Conservation (phyloP, 2,888 invertebrate species). For the Orgyia antiqua region DNA sequence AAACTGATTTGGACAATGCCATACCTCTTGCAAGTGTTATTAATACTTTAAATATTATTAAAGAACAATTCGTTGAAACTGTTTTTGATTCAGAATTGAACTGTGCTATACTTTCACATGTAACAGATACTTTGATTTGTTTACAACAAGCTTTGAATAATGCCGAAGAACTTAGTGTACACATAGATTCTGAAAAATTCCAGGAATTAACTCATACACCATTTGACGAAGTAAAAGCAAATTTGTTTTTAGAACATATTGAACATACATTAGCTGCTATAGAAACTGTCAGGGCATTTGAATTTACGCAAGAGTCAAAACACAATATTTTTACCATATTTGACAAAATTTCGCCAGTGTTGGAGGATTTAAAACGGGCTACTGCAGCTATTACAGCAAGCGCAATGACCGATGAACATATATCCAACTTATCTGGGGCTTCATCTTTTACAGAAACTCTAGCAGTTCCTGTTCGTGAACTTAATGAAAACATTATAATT, state of each 20-base stretch:
- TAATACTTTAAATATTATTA: slow-evolving; percentile 54
- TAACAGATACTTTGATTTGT: slow-evolving; percentile 41
- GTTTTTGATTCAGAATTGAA: slow-evolving; percentile 55
- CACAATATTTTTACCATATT: slow-evolving; percentile 33
- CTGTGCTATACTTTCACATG: slow-evolving; percentile 43
- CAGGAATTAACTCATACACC: slow-evolving; percentile 32
- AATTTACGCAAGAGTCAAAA: slow-evolving; percentile 37
- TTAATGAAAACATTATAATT: slow-evolving; percentile 52
- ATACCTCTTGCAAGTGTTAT: slow-evolving; percentile 50
- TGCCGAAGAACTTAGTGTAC: slow-evolving; percentile 46
- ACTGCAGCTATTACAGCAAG: slow-evolving; percentile 43
- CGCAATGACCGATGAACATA: slow-evolving; percentile 35
- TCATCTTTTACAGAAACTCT: slow-evolving; percentile 57
- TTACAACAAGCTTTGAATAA: slow-evolving; percentile 53
- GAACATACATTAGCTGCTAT: slow-evolving; percentile 55
- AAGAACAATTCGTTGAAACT: slow-evolving; percentile 44
- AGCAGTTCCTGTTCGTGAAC: slow-evolving; percentile 53
- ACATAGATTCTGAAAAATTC: slow-evolving; percentile 47
- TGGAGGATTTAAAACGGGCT: slow-evolving; percentile 56
- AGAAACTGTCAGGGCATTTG: slow-evolving; percentile 42
- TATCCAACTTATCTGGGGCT: slow-evolving; percentile 53
- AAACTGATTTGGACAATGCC: slow-evolving; percentile 41
- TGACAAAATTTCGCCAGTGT: slow-evolving; percentile 49
- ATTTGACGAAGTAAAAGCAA: slow-evolving; percentile 21
- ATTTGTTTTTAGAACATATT: slow-evolving; percentile 48